phyloP scores from a whole-genome alignment of 2,888 invertebrate genomes.

The Bellardia pandia region DNA sequence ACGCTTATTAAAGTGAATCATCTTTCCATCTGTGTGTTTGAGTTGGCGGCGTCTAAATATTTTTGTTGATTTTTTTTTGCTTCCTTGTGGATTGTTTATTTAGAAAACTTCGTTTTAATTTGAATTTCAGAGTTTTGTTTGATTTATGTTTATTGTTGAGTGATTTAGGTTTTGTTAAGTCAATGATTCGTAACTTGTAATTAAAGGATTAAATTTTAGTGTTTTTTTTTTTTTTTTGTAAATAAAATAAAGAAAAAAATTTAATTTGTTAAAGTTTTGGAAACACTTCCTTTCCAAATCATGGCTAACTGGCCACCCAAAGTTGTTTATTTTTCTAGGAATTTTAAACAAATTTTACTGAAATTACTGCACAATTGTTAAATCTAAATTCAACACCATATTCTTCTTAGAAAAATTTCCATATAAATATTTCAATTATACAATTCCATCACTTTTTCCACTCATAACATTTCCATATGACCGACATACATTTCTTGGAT shows the following conservation, averaged over 20 bases:
- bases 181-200: conserved; percentile 18
- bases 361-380: too few species aligned
- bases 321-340: too few species aligned
- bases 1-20: conserved; percentile 54
- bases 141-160: conserved; percentile 44
- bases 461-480: conserved; percentile 63
- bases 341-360: too few species aligned
- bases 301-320: too few species aligned
- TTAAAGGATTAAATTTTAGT: conserved; percentile 57
- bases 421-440: conserved; percentile 64
- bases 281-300: conserved; percentile 18
- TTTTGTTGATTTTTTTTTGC: conserved; percentile 28
- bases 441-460: conserved; percentile 67
- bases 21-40: not conserved
- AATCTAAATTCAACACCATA: not conserved
- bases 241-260: too few species aligned
- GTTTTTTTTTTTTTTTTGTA: too few species aligned
- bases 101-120: conserved; percentile 5
- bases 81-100: not conserved
- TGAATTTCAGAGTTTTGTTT: conserved; percentile 24
- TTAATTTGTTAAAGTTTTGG: too few species aligned
- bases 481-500: conserved; percentile 19
- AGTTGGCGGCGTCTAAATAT: conserved; percentile 29
- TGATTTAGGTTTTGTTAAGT: conserved; percentile 27
- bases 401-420: conserved; percentile 34